Conservation (phyloP, 2,888 invertebrate species). For the Euplexia lucipara region DNA sequence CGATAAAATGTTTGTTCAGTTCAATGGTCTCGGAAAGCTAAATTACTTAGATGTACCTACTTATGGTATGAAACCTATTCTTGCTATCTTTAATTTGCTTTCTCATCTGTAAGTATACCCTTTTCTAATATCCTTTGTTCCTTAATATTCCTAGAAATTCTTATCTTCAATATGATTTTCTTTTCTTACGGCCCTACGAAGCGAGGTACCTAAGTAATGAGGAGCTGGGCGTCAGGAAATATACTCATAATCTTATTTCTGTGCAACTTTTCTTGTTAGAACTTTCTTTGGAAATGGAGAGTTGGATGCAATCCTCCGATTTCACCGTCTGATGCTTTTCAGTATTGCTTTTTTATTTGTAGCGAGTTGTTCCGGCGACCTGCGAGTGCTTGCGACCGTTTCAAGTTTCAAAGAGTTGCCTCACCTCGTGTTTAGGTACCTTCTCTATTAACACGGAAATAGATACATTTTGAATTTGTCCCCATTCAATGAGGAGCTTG, state of each 20-base stretch:
- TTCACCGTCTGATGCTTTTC: slow-evolving; percentile 72
- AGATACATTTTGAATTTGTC: slow-evolving; percentile 35
- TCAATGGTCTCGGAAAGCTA: slow-evolving; percentile 46
- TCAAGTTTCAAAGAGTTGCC: slow-evolving; percentile 49
- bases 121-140: slow-evolving; percentile 41
- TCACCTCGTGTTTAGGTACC: slow-evolving; percentile 2
- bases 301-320: slow-evolving; percentile 74
- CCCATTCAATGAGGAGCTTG: slow-evolving; percentile 14
- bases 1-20: slow-evolving; percentile 47
- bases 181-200: slow-evolving; percentile 45
- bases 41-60: slow-evolving; percentile 35
- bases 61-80: slow-evolving; percentile 28
- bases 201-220: slow-evolving; percentile 59
- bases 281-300: slow-evolving; percentile 77
- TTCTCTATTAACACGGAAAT: slow-evolving; percentile 40
- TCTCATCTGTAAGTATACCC: slow-evolving; percentile 36
- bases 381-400: slow-evolving; percentile 24
- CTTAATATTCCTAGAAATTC: slow-evolving; percentile 21
- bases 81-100: slow-evolving; percentile 45
- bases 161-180: slow-evolving; percentile 38
- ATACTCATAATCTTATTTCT: slow-evolving; percentile 77
- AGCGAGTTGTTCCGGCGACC: slow-evolving; percentile 52
- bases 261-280: slow-evolving; percentile 86
- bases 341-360: slow-evolving; percentile 69
- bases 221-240: slow-evolving; percentile 55